Conservation (phyloP, 2,797 vertebrate species). For the Bryconaethiops microstoma region DNA sequence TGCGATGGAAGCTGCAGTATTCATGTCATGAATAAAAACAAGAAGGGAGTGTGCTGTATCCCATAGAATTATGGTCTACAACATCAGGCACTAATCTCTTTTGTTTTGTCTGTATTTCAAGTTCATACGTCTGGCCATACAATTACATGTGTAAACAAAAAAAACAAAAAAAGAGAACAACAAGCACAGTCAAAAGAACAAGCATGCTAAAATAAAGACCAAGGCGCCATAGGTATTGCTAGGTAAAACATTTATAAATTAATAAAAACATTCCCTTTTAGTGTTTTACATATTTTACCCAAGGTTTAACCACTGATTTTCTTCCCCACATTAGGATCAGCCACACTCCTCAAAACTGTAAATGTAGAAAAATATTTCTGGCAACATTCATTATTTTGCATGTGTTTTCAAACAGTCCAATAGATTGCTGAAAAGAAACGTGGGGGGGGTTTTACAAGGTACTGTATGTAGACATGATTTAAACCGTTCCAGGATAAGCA, state of each 20-base stretch:
- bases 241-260: slow-evolving; percentile 85
- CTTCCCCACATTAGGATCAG: slow-evolving; percentile 48
- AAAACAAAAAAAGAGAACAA: neutral
- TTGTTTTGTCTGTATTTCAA: neutral
- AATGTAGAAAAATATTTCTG: slow-evolving; percentile 84
- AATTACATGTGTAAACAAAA: neutral
- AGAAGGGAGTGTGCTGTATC: neutral
- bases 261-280: slow-evolving; percentile 86
- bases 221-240: slow-evolving; percentile 71
- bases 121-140: neutral
- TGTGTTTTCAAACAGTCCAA: slow-evolving; percentile 67
- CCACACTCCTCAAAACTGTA: slow-evolving; percentile 65
- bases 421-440: slow-evolving; percentile 20
- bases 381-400: slow-evolving; percentile 77
- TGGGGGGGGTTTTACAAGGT: slow-evolving; percentile 23
- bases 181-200: neutral
- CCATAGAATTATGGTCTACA: neutral
- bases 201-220: slow-evolving; percentile 52
- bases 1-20: neutral
- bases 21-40: neutral
- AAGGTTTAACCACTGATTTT: slow-evolving; percentile 62
- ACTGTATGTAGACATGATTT: slow-evolving; percentile 65
- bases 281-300: slow-evolving; percentile 74
- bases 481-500: slow-evolving; percentile 55
- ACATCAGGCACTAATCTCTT: slow-evolving; percentile 7